A percentile compares a stretch with the other conserved stretches of the same genome.
Evolutionary conservation across 2,888 invertebrate genomes (phyloP).

Genomic region (Diaphora mendica): DNA sequence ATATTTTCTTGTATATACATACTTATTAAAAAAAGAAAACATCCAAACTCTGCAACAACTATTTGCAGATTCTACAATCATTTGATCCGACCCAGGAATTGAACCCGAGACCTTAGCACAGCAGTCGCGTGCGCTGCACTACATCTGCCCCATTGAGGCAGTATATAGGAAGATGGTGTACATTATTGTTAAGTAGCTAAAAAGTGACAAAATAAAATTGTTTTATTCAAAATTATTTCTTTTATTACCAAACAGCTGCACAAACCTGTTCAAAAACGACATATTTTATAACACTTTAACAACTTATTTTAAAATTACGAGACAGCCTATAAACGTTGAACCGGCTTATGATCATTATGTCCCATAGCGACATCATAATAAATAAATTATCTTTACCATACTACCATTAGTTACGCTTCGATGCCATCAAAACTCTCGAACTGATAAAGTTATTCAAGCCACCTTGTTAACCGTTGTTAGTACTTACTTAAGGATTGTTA

Average conservation of each 20-base stretch:
- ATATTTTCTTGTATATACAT: too few relatives aligned
- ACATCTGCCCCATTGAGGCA: too few relatives aligned
- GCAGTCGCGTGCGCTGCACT: too few relatives aligned
- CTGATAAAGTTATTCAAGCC: slow-evolving; percentile 52
- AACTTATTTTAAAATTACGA: slow-evolving; percentile 18
- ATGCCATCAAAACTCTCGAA: slow-evolving; percentile 45
- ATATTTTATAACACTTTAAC: background rate
- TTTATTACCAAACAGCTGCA: background rate
- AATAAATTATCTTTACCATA: slow-evolving; percentile 26
- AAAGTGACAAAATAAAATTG: background rate
- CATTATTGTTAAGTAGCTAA: background rate
- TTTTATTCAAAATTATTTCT: background rate
- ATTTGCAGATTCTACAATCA: too few relatives aligned
- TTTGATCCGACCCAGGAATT: background rate
- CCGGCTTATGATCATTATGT: slow-evolving; percentile 22
- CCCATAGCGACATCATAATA: slow-evolving; percentile 28
- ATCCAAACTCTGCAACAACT: too few relatives aligned
- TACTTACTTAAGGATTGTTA: slow-evolving; percentile 52
- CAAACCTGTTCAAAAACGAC: background rate
- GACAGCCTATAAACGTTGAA: slow-evolving; percentile 14
- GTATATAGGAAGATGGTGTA: background rate
- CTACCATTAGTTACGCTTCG: slow-evolving; percentile 59
- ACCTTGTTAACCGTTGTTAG: slow-evolving; percentile 57
- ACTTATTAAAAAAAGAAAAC: too few relatives aligned
- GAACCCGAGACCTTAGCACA: too few relatives aligned